Conservation (phyloP, 2,888 invertebrate genomes). For the Cenopis cana region DNA sequence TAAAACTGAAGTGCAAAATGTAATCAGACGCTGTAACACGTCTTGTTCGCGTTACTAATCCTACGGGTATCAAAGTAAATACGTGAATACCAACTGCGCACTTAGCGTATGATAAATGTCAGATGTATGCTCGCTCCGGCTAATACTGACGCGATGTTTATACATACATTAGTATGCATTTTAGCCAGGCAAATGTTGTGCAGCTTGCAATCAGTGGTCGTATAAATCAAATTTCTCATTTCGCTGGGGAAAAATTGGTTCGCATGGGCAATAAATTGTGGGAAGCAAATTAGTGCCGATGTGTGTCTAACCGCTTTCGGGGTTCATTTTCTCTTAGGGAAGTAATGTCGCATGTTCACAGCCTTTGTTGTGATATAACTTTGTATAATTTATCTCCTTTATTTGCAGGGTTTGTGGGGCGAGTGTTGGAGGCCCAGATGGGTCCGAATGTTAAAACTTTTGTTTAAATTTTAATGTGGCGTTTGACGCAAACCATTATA, state of each 20-base stretch:
- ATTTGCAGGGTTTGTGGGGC: slow-evolving; percentile 55
- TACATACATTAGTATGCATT: slow-evolving; percentile 4
- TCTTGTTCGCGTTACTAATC: not conserved
- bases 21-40: not conserved
- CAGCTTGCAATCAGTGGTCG: slow-evolving; percentile 34
- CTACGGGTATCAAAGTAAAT: slow-evolving; percentile 10
- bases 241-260: slow-evolving; percentile 30
- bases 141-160: slow-evolving; percentile 18
- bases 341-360: not conserved
- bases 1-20: not conserved
- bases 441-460: not conserved
- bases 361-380: not conserved
- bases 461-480: slow-evolving; percentile 23
- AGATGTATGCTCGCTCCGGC: slow-evolving; percentile 5
- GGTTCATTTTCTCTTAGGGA: slow-evolving; percentile 54
- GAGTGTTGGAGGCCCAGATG: not conserved
- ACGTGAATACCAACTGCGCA: slow-evolving; percentile 24
- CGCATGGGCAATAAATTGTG: slow-evolving; percentile 62
- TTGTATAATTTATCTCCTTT: slow-evolving; percentile 50
- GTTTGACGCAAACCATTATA: not conserved
- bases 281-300: slow-evolving; percentile 69
- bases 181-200: slow-evolving; percentile 17
- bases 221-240: slow-evolving; percentile 41
- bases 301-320: slow-evolving; percentile 64
- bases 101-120: slow-evolving; percentile 22